Evolutionary conservation across 2,113 vertebrate genomes (phyloP).

Genomic region (Alces alces): DNA sequence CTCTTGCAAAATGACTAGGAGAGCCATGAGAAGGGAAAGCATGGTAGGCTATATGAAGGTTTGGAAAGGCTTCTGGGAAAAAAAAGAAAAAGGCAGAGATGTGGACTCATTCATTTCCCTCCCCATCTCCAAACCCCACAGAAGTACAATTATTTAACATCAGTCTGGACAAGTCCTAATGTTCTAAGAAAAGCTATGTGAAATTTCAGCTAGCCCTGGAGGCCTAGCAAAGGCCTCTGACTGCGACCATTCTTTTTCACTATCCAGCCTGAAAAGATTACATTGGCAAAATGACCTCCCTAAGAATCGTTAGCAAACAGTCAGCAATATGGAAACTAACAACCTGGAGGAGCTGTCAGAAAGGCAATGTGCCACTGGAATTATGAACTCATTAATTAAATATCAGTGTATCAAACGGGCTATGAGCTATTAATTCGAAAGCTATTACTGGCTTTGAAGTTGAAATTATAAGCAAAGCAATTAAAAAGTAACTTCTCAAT

Average conservation of each 20-base stretch:
- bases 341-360: conserved; percentile 61
- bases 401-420: conserved; percentile 72
- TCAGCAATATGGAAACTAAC: conserved; percentile 47
- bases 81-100: not conserved
- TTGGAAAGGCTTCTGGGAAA: not conserved
- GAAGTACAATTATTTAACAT: not conserved
- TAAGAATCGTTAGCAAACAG: not conserved
- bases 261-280: not conserved
- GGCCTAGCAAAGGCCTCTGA: not conserved
- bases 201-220: not conserved
- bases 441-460: conserved; percentile 73
- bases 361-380: conserved; percentile 29
- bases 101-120: not conserved
- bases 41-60: fast-evolving
- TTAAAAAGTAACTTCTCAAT: conserved; percentile 74
- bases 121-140: not conserved
- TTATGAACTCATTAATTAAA: conserved; percentile 76
- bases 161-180: not conserved
- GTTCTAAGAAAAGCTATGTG: not conserved
- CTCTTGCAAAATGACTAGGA: not conserved
- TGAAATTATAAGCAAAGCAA: conserved; percentile 73
- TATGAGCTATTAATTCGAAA: conserved; percentile 72
- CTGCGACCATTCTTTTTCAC: not conserved
- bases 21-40: not conserved
- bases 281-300: not conserved